Evolutionary conservation across 2,888 invertebrate species (phyloP).

Genomic region (Eristalinus aeneus): DNA sequence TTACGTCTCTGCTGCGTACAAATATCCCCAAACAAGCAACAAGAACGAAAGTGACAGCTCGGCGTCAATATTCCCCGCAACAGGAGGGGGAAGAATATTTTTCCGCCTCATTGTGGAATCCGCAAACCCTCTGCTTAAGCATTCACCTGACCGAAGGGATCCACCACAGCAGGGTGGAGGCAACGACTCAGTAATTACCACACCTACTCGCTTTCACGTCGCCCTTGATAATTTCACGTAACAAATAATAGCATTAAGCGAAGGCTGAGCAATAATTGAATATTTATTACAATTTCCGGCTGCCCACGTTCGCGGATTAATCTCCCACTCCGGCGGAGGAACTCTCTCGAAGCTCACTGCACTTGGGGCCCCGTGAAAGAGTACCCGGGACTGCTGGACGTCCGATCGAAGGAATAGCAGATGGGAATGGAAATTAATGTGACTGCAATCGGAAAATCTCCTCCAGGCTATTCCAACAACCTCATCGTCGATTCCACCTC

Average conservation of each 20-base stretch:
- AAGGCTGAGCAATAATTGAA: constrained; percentile 16
- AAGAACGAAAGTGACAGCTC: too few relatives aligned
- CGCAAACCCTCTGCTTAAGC: too few relatives aligned
- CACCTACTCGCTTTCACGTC: neutral
- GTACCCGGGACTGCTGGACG: neutral
- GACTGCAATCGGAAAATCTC: constrained; percentile 15
- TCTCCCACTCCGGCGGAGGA: neutral
- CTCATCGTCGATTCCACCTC: neutral
- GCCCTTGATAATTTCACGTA: neutral
- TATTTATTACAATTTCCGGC: constrained; percentile 4
- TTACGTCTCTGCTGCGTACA: too few relatives aligned
- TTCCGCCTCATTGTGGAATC: too few relatives aligned
- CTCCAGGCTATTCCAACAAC: neutral
- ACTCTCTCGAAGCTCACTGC: neutral
- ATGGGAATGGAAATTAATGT: constrained; percentile 20
- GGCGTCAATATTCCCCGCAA: too few relatives aligned
- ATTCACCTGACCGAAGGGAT: too few relatives aligned
- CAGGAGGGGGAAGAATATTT: too few relatives aligned
- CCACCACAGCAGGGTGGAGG: neutral
- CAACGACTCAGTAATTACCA: neutral
- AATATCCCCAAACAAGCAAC: too few relatives aligned
- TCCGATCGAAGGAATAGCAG: neutral
- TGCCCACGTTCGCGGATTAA: neutral
- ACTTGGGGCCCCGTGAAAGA: neutral
- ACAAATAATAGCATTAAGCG: neutral